Evolutionary conservation across 2,113 vertebrate species (phyloP).

Genomic region (Dermatemys mawii): DNA sequence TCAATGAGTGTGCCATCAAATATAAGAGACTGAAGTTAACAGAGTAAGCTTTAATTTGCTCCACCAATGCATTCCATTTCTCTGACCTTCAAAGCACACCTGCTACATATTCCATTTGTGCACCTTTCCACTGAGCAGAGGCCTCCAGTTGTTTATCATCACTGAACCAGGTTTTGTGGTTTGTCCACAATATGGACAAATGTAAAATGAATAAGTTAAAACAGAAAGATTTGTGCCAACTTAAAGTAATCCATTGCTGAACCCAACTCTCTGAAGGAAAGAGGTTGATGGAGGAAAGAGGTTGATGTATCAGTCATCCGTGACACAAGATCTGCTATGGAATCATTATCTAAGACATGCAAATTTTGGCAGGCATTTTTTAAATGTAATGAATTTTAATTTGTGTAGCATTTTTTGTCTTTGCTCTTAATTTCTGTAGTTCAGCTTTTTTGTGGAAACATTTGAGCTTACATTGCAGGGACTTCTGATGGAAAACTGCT

Average conservation of each 20-base stretch:
- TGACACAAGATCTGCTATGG: slow-evolving; percentile 10
- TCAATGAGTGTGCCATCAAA: neutral
- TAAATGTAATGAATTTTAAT: slow-evolving; percentile 40
- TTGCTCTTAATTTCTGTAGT: slow-evolving; percentile 4
- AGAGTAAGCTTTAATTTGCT: neutral
- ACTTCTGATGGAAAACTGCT: neutral
- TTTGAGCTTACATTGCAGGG: neutral
- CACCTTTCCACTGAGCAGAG: neutral
- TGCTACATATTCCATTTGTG: slow-evolving; percentile 41
- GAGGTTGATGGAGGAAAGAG: neutral
- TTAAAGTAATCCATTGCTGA: slow-evolving; percentile 53
- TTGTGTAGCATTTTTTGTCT: neutral
- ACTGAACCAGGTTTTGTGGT: slow-evolving; percentile 50
- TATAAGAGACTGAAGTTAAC: neutral
- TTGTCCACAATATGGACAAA: slow-evolving; percentile 63
- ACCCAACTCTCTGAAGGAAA: neutral
- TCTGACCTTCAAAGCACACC: slow-evolving; percentile 17
- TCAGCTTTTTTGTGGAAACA: slow-evolving; percentile 31
- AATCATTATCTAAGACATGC: slow-evolving; percentile 12
- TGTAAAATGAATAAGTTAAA: slow-evolving; percentile 51
- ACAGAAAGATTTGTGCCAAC: slow-evolving; percentile 39
- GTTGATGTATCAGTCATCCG: slow-evolving; percentile 42
- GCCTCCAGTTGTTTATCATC: slow-evolving; percentile 43
- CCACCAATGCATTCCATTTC: neutral
- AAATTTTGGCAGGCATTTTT: slow-evolving; percentile 29